Conservation (phyloP, 1,140 invertebrate genomes). For the Bathynomus jamesi region DNA sequence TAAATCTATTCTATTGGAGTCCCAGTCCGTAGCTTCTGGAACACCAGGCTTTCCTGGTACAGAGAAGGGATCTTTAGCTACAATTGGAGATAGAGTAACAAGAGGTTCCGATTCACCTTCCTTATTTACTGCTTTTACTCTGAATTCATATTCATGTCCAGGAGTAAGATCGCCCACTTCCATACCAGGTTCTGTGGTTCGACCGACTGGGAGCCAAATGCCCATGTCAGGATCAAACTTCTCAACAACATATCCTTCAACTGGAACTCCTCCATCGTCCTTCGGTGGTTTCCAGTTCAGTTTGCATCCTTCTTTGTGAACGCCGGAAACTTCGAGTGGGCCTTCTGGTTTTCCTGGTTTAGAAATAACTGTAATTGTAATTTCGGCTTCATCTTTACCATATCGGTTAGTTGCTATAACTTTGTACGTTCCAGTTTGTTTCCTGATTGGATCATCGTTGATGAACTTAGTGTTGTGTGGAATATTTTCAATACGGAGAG, state of each 20-base stretch:
- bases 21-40: slow-evolving; percentile 84
- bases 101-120: slow-evolving; percentile 96
- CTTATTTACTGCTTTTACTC: slow-evolving; percentile 93
- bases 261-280: slow-evolving; percentile 93
- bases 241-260: slow-evolving; percentile 90
- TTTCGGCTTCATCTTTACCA: slow-evolving; percentile 84
- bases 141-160: slow-evolving; percentile 95
- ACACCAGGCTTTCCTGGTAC: slow-evolving; percentile 71
- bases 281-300: slow-evolving; percentile 96
- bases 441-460: slow-evolving; percentile 70
- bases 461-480: slow-evolving; percentile 81
- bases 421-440: slow-evolving; percentile 81
- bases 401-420: slow-evolving; percentile 85
- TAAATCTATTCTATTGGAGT: slow-evolving; percentile 79
- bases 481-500: slow-evolving; percentile 62
- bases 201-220: slow-evolving; percentile 79
- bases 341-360: slow-evolving; percentile 89
- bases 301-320: slow-evolving; percentile 89
- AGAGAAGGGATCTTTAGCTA: slow-evolving; percentile 97
- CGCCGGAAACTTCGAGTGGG: slow-evolving; percentile 87
- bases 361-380: slow-evolving; percentile 74
- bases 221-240: slow-evolving; percentile 88
- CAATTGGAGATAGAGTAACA: slow-evolving; percentile 78
- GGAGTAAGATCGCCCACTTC: slow-evolving; percentile 79
- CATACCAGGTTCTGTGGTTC: slow-evolving; percentile 70